phyloP scores from a whole-genome alignment of 2,888 invertebrate genomes.

The Epinotia demarniana region DNA sequence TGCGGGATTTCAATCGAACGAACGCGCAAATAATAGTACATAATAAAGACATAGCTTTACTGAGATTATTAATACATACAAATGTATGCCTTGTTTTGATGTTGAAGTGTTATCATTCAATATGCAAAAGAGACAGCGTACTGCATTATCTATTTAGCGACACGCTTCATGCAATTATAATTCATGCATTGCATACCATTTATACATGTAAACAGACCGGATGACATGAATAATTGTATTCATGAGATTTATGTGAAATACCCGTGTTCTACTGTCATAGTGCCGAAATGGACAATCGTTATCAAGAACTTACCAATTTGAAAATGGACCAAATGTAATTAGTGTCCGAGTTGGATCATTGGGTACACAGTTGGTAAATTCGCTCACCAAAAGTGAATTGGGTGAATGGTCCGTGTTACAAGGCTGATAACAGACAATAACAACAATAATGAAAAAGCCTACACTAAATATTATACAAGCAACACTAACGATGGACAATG shows the following conservation, averaged over 20 bases:
- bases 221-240: background rate
- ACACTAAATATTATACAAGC: too few species aligned
- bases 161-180: background rate
- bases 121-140: background rate
- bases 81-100: conserved; percentile 24
- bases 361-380: too few species aligned
- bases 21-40: too few species aligned
- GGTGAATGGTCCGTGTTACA: background rate
- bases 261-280: background rate
- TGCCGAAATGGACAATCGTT: too few species aligned
- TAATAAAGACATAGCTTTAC: background rate
- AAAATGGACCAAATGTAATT: too few species aligned
- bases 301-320: too few species aligned
- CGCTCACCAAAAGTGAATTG: too few species aligned
- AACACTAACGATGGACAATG: too few species aligned
- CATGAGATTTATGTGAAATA: conserved; percentile 5
- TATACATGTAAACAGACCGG: conserved; percentile 12
- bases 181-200: conserved; percentile 1
- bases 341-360: too few species aligned
- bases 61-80: conserved; percentile 7
- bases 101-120: conserved; percentile 7
- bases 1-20: too few species aligned
- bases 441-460: too few species aligned
- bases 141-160: conserved; percentile 1
- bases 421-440: background rate